Percentiles rank a stretch among this genome's conserved stretches.
phyloP scores from a whole-genome alignment of 2,113 vertebrate genomes.

The Hyperopisus bebe region DNA sequence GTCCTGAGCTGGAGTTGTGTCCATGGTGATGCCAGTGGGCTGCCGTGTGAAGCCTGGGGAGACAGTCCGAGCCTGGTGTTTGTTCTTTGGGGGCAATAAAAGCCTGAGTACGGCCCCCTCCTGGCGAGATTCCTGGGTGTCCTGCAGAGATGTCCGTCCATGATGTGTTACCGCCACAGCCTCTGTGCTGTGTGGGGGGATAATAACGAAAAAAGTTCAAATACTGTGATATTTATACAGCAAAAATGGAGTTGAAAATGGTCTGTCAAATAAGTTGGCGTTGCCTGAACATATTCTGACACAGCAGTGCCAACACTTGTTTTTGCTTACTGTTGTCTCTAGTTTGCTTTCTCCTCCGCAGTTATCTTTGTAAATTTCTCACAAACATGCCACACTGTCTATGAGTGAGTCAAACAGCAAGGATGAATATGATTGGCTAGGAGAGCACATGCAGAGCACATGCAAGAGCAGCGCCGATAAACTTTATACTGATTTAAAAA shows the following conservation, averaged over 20 bases:
- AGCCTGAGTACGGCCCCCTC: background rate
- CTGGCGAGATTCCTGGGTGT: background rate
- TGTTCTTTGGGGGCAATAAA: background rate
- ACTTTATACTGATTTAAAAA: background rate
- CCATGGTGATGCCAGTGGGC: constrained; percentile 18
- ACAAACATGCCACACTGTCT: no score
- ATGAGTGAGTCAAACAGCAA: no score
- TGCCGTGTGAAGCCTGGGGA: background rate
- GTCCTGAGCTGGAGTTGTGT: background rate
- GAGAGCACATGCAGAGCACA: no score
- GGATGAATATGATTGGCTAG: no score
- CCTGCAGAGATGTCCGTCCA: background rate
- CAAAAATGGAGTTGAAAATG: background rate
- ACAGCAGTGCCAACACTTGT: no score
- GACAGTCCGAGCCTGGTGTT: background rate
- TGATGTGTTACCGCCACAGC: background rate
- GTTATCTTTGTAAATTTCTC: no score
- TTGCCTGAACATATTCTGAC: background rate
- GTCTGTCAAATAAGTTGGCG: background rate
- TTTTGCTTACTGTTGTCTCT: no score
- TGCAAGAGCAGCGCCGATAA: background rate
- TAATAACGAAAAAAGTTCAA: background rate
- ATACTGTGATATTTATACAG: background rate
- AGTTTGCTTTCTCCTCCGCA: no score
- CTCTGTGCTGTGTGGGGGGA: background rate